Base-by-base conservation (phyloP, 2,113 vertebrate genomes). In the Piprites chloris region DNA sequence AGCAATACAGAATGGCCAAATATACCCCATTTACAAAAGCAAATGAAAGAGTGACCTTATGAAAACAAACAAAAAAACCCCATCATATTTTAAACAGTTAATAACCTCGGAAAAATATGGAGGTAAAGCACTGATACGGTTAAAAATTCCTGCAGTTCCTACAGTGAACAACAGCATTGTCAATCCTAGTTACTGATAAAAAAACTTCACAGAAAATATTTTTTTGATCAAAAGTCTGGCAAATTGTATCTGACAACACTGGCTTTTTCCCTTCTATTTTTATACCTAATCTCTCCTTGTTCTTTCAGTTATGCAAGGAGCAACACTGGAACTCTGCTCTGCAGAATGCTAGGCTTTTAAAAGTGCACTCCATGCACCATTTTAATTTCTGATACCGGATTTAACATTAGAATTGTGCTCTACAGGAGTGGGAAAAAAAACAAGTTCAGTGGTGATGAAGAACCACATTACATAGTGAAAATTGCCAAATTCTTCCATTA, bases 161-260 rank as follows among this genome's bases (percentile, higher is more conserved):
- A 28, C 14, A 35, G 50, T 12, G 30, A 63, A 66, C 11, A 80
- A 30, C 35, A 91, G 53, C 27, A 50, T 28, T 81, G 67, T 18
- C 0, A 2, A 89, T 84, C n/a, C 61, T 23, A 85, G 22, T 55
- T 69, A 50, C 21, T 74, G 72, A 80, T 78, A 94, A 85, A 68
- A 52, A 93, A 75, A 78, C 6, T 20, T 62, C 63, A 77, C 35
- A 61, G 28, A 61, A 86, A 73, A 73, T 46, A 27, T 75, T 92
- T 84, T 62, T 93, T 32, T 96, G 56, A 96, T 96, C 63, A 96
- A 94, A 94, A 96, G 30, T 96, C 84, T 96, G 67, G 52, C 71
- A 91, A 96, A 89, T 85, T 67, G 13, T 33, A 49, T 87, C 63
- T 97, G 91, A 95, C 93, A 97, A 92, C 32, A 65, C 49, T 69